A percentile compares a stretch with the other conserved stretches of the same genome.
Evolutionary conservation across 2,797 vertebrate species (phyloP).

Genomic region (Dendrocincla fuliginosa): DNA sequence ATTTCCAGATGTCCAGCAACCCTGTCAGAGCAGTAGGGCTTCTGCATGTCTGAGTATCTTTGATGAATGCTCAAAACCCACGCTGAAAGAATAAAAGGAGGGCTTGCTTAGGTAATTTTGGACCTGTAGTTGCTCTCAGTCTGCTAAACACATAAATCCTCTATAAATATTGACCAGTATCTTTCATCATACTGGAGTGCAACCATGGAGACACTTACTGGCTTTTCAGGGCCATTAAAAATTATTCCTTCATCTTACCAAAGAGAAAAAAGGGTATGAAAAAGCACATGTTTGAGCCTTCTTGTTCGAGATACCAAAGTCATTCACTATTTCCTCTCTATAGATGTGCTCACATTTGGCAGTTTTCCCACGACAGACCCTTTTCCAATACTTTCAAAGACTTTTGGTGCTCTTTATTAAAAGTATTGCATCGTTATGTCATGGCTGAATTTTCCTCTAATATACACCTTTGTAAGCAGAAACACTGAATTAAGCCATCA

Average conservation of each 20-base stretch:
- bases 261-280: neutral
- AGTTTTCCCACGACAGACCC: neutral
- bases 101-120: neutral
- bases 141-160: neutral
- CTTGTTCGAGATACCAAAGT: neutral
- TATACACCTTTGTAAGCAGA: neutral
- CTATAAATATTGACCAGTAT: neutral
- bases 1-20: conserved; percentile 22
- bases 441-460: neutral
- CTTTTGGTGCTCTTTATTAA: neutral
- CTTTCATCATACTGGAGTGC: neutral
- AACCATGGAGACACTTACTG: neutral
- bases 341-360: neutral
- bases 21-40: neutral
- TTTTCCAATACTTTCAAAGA: neutral
- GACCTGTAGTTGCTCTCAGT: neutral
- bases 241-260: neutral
- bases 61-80: neutral
- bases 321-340: neutral
- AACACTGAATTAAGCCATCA: neutral
- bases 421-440: neutral
- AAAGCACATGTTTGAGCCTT: neutral
- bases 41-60: neutral
- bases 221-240: neutral
- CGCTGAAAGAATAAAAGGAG: neutral